Conservation (phyloP, 1,140 invertebrate species). For the Apis florea region DNA sequence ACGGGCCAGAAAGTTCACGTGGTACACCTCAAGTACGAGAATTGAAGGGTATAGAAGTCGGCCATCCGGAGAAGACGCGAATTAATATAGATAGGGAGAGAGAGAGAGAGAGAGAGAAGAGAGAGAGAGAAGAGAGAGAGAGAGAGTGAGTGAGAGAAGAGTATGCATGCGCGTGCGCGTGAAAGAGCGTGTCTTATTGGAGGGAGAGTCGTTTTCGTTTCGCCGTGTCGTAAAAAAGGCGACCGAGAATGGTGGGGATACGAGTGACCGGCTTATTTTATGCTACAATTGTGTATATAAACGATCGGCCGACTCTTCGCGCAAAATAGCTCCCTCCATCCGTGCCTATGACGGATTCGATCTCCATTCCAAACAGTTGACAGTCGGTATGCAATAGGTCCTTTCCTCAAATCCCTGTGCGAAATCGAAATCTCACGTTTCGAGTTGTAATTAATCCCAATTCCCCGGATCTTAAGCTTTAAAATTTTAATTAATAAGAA, state of each 20-base stretch:
- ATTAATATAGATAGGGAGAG: neutral
- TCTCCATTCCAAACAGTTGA: neutral
- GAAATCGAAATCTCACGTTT: no score
- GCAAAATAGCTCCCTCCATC: neutral
- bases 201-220: no score
- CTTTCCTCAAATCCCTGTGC: no score
- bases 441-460: no score
- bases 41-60: slow-evolving; percentile 11
- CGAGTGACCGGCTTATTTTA: neutral
- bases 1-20: slow-evolving; percentile 63
- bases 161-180: no score
- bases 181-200: neutral
- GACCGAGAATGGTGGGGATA: neutral
- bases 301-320: slow-evolving; percentile 22
- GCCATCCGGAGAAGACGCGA: neutral
- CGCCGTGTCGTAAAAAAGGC: neutral
- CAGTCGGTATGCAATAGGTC: no score
- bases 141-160: no score
- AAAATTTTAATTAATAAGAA: no score
- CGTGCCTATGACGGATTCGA: neutral
- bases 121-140: neutral
- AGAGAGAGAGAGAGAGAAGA: no score
- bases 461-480: no score
- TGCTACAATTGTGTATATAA: neutral
- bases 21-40: slow-evolving; percentile 59